Conservation (phyloP, 2,888 invertebrate genomes). For the Pyrgus malvae region DNA sequence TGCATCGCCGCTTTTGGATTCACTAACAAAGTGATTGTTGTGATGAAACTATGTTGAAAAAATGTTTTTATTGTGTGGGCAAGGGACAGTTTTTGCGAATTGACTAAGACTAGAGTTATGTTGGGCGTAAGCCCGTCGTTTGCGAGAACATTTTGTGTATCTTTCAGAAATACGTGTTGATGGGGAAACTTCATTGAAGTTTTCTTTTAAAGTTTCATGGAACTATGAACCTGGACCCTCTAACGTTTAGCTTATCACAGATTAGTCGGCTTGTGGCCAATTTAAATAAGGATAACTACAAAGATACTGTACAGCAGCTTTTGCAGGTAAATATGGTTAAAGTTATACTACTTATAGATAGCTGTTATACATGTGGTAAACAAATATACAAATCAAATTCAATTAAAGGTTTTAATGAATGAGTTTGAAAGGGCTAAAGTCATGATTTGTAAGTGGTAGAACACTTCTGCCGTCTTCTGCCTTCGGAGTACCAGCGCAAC, state of each 20-base stretch:
- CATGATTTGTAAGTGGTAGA: too few species aligned
- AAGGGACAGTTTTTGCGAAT: not conserved
- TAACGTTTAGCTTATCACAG: conserved; percentile 99
- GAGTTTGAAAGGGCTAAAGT: too few species aligned
- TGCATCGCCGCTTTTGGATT: not conserved
- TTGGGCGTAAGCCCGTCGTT: conserved; percentile 1
- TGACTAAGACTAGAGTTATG: conserved; percentile 4
- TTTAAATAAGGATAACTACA: conserved; percentile 97
- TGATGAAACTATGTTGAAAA: not conserved
- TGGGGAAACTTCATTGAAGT: conserved; percentile 85
- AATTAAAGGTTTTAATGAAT: too few species aligned
- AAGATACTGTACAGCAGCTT: conserved; percentile 93
- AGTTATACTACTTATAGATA: not conserved
- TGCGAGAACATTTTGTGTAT: not conserved
- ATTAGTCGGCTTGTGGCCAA: conserved; percentile 98
- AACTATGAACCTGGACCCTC: conserved; percentile 99
- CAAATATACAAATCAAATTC: too few species aligned
- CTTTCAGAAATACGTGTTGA: not conserved
- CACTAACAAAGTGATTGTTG: not conserved
- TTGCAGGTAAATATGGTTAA: conserved; percentile 87
- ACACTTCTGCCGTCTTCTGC: too few species aligned
- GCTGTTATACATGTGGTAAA: too few species aligned
- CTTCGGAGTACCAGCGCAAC: too few species aligned
- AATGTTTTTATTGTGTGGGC: not conserved
- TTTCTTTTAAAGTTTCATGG: conserved; percentile 95